These are phyloP conservation scores for Hystrix brachyura DNA, from an alignment of 2,113 vertebrate species.

Conservation along the genomic window DNA sequence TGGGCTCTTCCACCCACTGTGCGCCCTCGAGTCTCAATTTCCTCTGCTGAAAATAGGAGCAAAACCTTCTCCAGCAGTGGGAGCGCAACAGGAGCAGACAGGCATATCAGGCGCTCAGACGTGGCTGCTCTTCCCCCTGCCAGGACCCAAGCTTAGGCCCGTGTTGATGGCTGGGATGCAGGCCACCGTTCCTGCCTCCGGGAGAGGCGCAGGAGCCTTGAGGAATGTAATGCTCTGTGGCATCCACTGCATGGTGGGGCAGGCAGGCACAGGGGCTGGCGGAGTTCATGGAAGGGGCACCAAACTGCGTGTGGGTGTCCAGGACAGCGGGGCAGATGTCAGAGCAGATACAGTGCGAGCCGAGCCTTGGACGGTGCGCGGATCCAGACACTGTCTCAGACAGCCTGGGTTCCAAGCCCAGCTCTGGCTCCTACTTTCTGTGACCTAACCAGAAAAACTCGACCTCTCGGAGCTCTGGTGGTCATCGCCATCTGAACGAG, in stretches of 20 bases:
- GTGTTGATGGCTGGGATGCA: neutral
- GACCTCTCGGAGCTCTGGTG: neutral
- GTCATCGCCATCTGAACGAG: neutral
- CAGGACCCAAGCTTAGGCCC: neutral
- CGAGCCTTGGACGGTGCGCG: neutral
- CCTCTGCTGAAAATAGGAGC: neutral
- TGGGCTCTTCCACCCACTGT: neutral
- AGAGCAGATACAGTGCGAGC: neutral
- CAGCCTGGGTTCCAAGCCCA: neutral
- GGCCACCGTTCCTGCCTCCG: neutral
- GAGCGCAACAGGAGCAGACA: neutral
- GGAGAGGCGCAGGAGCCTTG: neutral
- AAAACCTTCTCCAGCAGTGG: neutral
- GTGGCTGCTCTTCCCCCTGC: neutral
- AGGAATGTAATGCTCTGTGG: neutral
- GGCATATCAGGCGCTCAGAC: neutral
- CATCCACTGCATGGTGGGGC: too few relatives aligned
- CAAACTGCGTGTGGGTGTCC: too few relatives aligned
- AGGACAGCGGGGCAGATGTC: neutral
- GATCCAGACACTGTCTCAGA: neutral
- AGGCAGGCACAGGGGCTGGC: neutral
- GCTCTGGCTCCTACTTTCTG: neutral
- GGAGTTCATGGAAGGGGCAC: neutral
- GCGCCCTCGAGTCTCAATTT: neutral
- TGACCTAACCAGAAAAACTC: neutral